A percentile compares a stretch with the other conserved stretches of the same genome.
Evolutionary conservation across 1,140 invertebrate species (phyloP).

Genomic region (Tetragnatha versicolor): DNA sequence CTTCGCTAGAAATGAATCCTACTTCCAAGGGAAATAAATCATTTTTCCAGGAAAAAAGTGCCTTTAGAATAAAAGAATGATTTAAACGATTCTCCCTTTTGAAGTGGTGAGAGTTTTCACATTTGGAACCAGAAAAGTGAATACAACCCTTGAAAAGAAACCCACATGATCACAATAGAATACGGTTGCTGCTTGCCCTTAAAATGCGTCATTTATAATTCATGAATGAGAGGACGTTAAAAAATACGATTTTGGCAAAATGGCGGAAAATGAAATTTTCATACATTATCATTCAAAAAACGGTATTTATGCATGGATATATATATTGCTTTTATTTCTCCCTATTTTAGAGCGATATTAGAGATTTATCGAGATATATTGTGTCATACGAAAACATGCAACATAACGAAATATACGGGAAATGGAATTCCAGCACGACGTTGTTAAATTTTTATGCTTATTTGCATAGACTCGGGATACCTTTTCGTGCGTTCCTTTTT

Average conservation of each 20-base stretch:
- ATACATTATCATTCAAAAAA: constrained; percentile 1
- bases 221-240: constrained; percentile 4
- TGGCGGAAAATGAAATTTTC: not conserved
- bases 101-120: too few relatives aligned
- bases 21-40: too few relatives aligned
- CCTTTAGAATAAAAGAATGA: too few relatives aligned
- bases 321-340: not conserved
- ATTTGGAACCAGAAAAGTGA: too few relatives aligned
- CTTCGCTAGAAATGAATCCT: too few relatives aligned
- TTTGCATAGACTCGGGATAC: constrained; percentile 5
- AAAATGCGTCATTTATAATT: constrained; percentile 18
- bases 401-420: not conserved
- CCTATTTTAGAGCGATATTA: not conserved
- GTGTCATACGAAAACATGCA: not conserved
- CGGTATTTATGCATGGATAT: not conserved
- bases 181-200: too few relatives aligned
- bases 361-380: constrained; percentile 1
- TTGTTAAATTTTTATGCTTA: constrained; percentile 5
- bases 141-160: too few relatives aligned
- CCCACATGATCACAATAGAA: too few relatives aligned
- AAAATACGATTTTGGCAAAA: not conserved
- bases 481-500: too few relatives aligned
- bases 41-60: too few relatives aligned
- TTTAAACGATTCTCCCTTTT: too few relatives aligned
- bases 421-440: not conserved